Conservation (phyloP, 2,888 invertebrate genomes). For the Metallyticus violacea region DNA sequence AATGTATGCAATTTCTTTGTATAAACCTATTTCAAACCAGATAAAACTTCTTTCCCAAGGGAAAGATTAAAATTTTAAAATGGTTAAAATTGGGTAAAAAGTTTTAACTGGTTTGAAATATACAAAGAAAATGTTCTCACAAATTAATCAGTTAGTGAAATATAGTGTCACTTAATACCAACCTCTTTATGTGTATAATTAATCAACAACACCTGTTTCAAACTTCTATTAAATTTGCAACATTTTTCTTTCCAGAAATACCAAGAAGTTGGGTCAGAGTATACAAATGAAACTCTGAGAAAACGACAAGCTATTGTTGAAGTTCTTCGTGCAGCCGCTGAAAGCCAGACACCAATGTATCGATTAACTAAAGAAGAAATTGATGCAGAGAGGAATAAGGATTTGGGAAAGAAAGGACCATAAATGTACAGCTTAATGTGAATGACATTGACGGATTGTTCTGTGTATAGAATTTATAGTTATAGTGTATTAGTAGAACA, state of each 20-base stretch:
- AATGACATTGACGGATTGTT: background rate
- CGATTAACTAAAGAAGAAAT: conserved; percentile 50
- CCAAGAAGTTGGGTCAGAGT: background rate
- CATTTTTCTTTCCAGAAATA: background rate
- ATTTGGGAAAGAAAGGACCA: background rate
- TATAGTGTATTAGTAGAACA: background rate
- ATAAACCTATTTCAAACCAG: no score
- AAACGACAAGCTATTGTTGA: conserved; percentile 44
- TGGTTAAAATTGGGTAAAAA: no score
- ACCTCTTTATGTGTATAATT: no score
- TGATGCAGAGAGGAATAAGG: conserved; percentile 14
- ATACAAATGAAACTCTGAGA: conserved; percentile 35
- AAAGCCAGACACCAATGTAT: conserved; percentile 49
- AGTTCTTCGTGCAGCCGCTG: conserved; percentile 52
- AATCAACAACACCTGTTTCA: no score
- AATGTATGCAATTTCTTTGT: no score
- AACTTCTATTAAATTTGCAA: no score
- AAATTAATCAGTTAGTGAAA: no score
- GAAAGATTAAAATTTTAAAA: no score
- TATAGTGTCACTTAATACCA: no score
- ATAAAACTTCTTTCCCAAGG: no score
- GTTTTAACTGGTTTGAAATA: no score
- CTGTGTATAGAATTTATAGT: background rate
- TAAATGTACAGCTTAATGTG: background rate
- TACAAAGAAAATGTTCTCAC: no score